Evolutionary conservation across 2,113 vertebrate species (phyloP), one percentile per base, ranked within the genome.

Genomic region (Heliornis fulica): DNA sequence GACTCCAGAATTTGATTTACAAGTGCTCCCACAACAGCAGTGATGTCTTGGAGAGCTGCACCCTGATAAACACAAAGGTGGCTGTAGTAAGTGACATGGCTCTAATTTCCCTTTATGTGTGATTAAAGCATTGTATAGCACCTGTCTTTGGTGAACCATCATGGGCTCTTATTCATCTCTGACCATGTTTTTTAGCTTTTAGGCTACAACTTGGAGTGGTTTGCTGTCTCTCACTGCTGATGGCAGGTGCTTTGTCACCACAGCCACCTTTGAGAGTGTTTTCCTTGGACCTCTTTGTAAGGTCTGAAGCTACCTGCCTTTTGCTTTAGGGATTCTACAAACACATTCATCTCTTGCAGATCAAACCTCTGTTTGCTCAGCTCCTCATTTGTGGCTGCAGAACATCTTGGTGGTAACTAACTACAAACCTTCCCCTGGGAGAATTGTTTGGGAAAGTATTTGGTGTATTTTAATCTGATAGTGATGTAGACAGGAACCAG

Each of bases 1-100:
- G 43, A 5, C 36, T 68, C 32, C 0, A 1, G 11, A 68, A 21
- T 40, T 79, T 22, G 38, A 21, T 34, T 18, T 46, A 21, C 43
- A 51, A 1, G 34, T 34, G n/a, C 51, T 87, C 61, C 74, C 53
- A 7, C 61, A 31, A 2, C 12, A 48, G 60, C n/a, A 84, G 1
- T 10, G 5, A 0, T 41, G 84, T 26, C 53, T 41, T 25, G 26
- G 17, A 21, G 19, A 17, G 36, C 76, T 53, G 22, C 56, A 10
- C 38, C 40, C 17, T 41, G 0, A 6, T 20, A 21, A 36, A 34
- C 1, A 1, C 2, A 1, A 2, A 36, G 8, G 36, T 56, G 32
- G 13, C 18, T 92, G 56, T 83, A 9, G 0, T 23, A 13, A 34
- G 4, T 15, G 41, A 1, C 25, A 20, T 17, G 7, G 36, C 60